Evolutionary conservation across 2,888 invertebrate genomes (phyloP).

Genomic region (Noctua comes): DNA sequence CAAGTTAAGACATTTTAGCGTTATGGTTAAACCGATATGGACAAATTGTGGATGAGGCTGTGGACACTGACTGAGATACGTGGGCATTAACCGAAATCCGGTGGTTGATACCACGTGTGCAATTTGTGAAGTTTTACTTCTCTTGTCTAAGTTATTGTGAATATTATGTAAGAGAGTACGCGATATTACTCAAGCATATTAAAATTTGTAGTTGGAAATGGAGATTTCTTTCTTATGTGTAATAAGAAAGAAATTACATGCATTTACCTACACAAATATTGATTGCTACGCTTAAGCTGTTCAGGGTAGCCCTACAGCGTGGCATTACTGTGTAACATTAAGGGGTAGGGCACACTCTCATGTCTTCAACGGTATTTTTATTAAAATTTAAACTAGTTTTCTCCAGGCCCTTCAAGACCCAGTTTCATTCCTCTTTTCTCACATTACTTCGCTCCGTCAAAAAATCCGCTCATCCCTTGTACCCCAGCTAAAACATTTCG

Average conservation of each 20-base stretch:
- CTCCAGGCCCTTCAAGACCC: background rate
- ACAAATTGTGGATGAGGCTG: background rate
- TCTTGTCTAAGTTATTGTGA: background rate
- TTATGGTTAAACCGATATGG: background rate
- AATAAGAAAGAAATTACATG: too few relatives aligned
- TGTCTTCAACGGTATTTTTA: background rate
- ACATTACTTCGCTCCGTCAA: background rate
- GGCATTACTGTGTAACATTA: background rate
- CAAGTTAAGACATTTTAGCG: slow-evolving; percentile 45
- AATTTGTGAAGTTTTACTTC: background rate
- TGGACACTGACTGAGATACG: background rate
- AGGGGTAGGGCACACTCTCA: background rate
- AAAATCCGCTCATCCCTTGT: slow-evolving; percentile 34
- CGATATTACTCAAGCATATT: background rate
- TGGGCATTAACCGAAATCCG: too few relatives aligned
- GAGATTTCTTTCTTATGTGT: too few relatives aligned
- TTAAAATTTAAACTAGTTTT: background rate
- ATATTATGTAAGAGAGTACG: background rate
- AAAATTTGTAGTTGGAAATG: too few relatives aligned
- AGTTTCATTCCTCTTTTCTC: background rate
- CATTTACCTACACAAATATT: too few relatives aligned
- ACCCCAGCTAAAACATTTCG: slow-evolving; percentile 68
- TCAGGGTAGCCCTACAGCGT: background rate
- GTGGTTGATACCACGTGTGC: too few relatives aligned
- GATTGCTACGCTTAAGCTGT: background rate